Conservation (phyloP, 2,113 vertebrate genomes). For the Crocuta crocuta region DNA sequence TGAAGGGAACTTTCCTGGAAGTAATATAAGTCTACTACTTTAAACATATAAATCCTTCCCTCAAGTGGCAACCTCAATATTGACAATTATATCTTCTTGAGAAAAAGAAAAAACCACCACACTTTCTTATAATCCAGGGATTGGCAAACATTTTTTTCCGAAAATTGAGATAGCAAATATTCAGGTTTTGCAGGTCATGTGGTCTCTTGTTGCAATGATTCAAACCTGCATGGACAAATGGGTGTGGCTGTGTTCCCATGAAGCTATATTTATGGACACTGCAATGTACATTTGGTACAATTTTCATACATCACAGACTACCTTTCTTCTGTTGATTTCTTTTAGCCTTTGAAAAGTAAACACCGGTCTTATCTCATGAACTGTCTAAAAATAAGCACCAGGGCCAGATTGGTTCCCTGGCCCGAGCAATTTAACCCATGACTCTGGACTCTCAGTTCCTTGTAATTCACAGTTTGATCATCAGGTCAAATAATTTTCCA, state of each 20-base stretch:
- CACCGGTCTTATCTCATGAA: background rate
- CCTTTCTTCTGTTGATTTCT: background rate
- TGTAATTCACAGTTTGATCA: background rate
- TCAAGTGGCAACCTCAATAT: background rate
- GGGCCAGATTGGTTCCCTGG: background rate
- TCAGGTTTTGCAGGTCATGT: background rate
- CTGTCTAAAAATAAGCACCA: background rate
- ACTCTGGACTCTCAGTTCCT: background rate
- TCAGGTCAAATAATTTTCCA: background rate
- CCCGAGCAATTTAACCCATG: background rate
- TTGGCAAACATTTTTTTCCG: background rate
- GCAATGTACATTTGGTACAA: background rate
- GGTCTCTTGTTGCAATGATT: background rate
- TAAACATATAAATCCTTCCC: background rate
- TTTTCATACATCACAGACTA: background rate
- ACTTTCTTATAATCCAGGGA: conserved; percentile 9
- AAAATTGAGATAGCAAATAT: background rate
- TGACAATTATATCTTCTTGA: background rate
- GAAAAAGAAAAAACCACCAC: background rate
- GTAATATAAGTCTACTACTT: background rate
- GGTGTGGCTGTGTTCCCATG: accelerated
- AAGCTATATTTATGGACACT: background rate
- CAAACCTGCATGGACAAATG: background rate
- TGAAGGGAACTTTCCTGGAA: background rate
- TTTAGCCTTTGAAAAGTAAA: background rate